Evolutionary conservation across 2,888 invertebrate species (phyloP).

Genomic region (Loripinus fragilis): DNA sequence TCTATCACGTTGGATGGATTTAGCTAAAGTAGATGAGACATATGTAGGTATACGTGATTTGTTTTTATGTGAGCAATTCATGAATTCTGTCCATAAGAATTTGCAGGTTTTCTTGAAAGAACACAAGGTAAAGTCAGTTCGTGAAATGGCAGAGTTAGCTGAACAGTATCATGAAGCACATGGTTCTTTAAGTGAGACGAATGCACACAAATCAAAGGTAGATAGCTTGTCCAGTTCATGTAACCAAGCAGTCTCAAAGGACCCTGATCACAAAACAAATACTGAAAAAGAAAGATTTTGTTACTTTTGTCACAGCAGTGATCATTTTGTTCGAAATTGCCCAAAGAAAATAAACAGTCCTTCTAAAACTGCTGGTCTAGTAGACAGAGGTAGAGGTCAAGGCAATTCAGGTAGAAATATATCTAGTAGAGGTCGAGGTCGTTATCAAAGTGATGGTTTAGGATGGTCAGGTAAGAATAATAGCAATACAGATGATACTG

Average conservation of each 20-base stretch:
- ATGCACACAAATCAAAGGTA: neutral
- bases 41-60: constrained; percentile 17
- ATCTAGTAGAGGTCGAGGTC: neutral
- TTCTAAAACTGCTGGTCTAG: too few species aligned
- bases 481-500: too few species aligned
- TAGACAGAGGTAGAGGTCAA: neutral
- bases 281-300: neutral
- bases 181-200: neutral
- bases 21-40: constrained; percentile 2
- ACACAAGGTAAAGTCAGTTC: constrained; percentile 16
- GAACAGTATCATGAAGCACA: constrained; percentile 41
- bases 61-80: constrained; percentile 18
- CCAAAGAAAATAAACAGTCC: neutral
- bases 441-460: neutral
- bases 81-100: neutral
- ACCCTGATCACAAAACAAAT: neutral
- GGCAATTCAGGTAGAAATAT: neutral
- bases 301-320: neutral
- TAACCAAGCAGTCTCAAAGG: neutral
- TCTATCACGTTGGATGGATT: constrained; percentile 16
- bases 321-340: neutral
- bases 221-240: neutral
- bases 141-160: constrained; percentile 19
- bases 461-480: too few species aligned
- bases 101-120: constrained; percentile 15